Evolutionary conservation across 1,140 invertebrate genomes (phyloP), one percentile per base, ranked within the genome.

Genomic region (Gryllus bimaculatus): DNA sequence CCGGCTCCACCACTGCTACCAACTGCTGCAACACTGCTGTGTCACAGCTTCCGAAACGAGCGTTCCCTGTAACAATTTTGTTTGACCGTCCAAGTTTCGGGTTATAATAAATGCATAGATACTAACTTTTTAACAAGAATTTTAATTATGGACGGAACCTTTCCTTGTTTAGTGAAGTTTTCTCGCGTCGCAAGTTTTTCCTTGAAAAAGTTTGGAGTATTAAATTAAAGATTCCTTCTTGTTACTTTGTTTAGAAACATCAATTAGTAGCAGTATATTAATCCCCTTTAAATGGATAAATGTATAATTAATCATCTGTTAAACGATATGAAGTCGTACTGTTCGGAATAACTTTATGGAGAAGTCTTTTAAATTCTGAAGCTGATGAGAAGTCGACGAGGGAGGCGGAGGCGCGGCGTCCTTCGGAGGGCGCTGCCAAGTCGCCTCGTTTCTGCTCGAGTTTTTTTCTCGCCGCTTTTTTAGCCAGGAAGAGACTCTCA

Each of bases 111-210:
- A 66, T 66, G 54, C 54, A 66, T 66, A 66, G 54, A 66, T 18
- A 66, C 54, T 66, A 66, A 66, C 54, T 66, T 66, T 66, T 66
- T 66, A 66, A 66, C 54, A 66, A 66, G 54, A 66, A 66, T 66
- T 66, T 66, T 66, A 66, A 66, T 66, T 66, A 66, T 66, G 54
- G 7, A 66, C 54, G 54, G 54, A 18, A 66, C 54, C 54, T 66
- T 66, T 66, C 54, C 54, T 66, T 66, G 54, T 66, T 66, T 66
- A 66, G 54, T 13, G 54, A 66, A 66, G 54, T 66, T 66, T 66
- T 18, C 54, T 13, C 10, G 10, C 54, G 10, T 66, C 54, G 54
- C 10, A 66, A 13, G 54, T 66, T 66, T 66, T 66, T 66, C 10
- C 54, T 66, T 18, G 54, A 18, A 66, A 39, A 66, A 66, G 54